Evolutionary conservation across 2,113 vertebrate species (phyloP), one percentile per base, ranked within the genome.

Genomic region (Percopsis transmontana): DNA sequence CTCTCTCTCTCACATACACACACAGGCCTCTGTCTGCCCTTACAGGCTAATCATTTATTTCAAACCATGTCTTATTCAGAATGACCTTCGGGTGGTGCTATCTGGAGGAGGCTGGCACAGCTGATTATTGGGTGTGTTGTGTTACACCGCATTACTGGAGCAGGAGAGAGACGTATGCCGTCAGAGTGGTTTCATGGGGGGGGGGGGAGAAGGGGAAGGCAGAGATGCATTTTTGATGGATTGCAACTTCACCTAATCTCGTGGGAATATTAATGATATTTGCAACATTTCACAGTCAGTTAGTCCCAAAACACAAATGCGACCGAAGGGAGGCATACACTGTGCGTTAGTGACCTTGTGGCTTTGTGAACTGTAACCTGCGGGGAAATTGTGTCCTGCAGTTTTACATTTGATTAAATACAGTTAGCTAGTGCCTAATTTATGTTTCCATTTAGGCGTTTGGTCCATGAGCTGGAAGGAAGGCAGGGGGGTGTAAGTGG

Each of bases 391-490:
- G 0, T 58, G 62, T 76, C 53, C 15, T 48, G 14, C 45, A 48
- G 16, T 48, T 48, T n/a, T 63, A 27, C 61, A 76, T 71, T 15
- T 76, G 62, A 67, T 73, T 75, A 65, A 54, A 63, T 61, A 23
- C 65, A 62, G 53, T 70, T 51, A 55, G 70, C 21, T 64, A 70
- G 56, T 48, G 66, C 23, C 11, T 59, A 42, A 8, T 65, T 77
- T 54, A 21, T 54, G 55, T 56, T 60, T 51, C 2, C 33, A 66
- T 80, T 57, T 19, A 15, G 48, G 23, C 53, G 23, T 62, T 59
- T 16, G 50, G 55, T 79, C 39, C 19, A 54, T 9, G 33, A 27
- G 19, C 27, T 33, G 27, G 27, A 33, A 33, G 1, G 27, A 14
- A 8, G 27, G 21, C 23, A 42, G 2, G 13, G n/a, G 0, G 19